Evolutionary conservation across 1,140 invertebrate species (phyloP).

Genomic region (Drosophila pseudoobscura): DNA sequence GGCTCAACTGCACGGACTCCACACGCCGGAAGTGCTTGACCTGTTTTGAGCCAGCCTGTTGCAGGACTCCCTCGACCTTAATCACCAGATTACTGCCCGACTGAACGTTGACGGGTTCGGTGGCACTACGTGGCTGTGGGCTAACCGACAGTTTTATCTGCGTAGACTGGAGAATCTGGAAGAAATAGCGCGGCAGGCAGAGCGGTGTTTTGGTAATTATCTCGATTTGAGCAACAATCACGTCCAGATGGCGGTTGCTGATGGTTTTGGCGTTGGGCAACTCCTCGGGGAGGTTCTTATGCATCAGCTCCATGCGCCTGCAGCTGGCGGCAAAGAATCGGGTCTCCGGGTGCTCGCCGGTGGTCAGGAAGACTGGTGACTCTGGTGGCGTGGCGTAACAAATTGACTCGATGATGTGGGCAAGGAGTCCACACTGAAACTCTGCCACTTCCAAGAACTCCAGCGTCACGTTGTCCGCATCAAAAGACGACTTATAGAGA

Average conservation of each 20-base stretch:
- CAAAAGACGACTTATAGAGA: constrained; percentile 95
- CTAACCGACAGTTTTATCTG: constrained; percentile 92
- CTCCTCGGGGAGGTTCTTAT: constrained; percentile 71
- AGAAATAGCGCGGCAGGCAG: constrained; percentile 91
- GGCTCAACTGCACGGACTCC: constrained; percentile 88
- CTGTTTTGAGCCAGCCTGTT: constrained; percentile 86
- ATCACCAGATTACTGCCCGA: constrained; percentile 91
- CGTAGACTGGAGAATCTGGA: constrained; percentile 93
- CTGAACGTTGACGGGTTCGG: constrained; percentile 90
- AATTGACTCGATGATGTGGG: constrained; percentile 78
- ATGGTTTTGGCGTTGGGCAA: constrained; percentile 73
- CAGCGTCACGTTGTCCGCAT: constrained; percentile 94
- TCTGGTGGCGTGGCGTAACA: constrained; percentile 79
- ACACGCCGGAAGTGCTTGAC: constrained; percentile 89
- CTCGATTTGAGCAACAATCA: constrained; percentile 77
- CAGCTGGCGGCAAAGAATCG: constrained; percentile 70
- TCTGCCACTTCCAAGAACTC: constrained; percentile 89
- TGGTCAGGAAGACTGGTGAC: constrained; percentile 69
- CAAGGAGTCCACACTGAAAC: constrained; percentile 76
- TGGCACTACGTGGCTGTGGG: constrained; percentile 90
- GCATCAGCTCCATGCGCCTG: constrained; percentile 71
- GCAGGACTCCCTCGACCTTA: constrained; percentile 94
- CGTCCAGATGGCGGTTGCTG: constrained; percentile 74
- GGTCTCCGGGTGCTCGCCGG: constrained; percentile 77
- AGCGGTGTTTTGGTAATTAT: constrained; percentile 78